Conservation (phyloP, 1,140 invertebrate species). For the Cydia fagiglandana region DNA sequence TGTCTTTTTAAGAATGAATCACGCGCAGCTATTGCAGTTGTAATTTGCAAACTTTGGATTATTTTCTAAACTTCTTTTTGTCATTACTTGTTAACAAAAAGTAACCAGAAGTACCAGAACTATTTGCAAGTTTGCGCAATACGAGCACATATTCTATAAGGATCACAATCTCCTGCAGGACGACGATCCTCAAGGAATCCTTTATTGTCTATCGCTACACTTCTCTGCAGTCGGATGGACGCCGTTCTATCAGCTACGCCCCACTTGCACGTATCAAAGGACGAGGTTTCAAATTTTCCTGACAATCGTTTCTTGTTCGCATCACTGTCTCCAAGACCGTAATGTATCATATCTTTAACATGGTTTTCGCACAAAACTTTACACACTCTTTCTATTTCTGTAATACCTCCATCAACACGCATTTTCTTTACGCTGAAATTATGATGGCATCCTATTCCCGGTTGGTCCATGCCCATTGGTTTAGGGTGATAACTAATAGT, state of each 20-base stretch:
- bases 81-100: not conserved
- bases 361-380: constrained; percentile 91
- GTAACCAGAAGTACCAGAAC: constrained; percentile 28
- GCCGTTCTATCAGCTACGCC: constrained; percentile 88
- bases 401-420: constrained; percentile 87
- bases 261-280: constrained; percentile 87
- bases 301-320: constrained; percentile 92
- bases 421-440: constrained; percentile 96
- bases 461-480: constrained; percentile 93
- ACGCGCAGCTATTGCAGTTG: too few species aligned
- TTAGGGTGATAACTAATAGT: constrained; percentile 94
- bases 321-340: constrained; percentile 89
- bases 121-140: constrained; percentile 78
- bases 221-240: constrained; percentile 89
- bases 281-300: constrained; percentile 91
- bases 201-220: constrained; percentile 88
- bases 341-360: constrained; percentile 90
- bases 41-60: too few species aligned
- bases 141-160: constrained; percentile 88
- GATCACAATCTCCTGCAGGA: constrained; percentile 96
- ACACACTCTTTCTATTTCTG: constrained; percentile 86
- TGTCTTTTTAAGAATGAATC: too few species aligned
- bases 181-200: constrained; percentile 96
- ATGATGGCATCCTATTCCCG: constrained; percentile 94
- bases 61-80: too few species aligned